These are phyloP conservation scores for Virgularia gustaviana DNA, from an alignment of 92 coral and sea anemone species.

Conservation along the genomic window DNA sequence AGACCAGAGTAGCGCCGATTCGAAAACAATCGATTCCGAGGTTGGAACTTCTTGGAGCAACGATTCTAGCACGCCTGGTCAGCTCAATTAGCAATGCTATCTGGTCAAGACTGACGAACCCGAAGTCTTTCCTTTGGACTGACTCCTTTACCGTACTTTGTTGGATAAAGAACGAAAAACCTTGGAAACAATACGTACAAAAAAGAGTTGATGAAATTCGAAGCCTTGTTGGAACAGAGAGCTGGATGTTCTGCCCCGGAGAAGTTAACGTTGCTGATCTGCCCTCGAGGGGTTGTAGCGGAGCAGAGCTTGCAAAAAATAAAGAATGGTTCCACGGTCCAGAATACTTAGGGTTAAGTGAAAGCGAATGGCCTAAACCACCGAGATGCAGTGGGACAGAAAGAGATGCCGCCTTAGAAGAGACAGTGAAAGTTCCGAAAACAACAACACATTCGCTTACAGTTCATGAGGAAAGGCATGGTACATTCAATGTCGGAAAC, in stretches of 20 bases:
- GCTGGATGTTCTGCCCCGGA: constrained; percentile 5
- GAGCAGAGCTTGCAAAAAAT: not conserved
- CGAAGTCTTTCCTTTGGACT: not conserved
- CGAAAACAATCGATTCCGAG: constrained; percentile 1
- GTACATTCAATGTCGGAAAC: not conserved
- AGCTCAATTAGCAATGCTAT: not conserved
- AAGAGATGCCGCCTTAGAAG: not conserved
- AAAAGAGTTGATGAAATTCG: constrained; percentile 5
- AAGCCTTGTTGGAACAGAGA: not conserved
- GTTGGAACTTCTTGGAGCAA: constrained; percentile 2
- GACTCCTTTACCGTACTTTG: not conserved
- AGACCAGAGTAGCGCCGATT: not conserved
- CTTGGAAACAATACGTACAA: constrained; percentile 2
- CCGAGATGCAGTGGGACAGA: not conserved
- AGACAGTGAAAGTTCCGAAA: not conserved
- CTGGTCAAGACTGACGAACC: not conserved
- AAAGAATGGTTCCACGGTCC: constrained; percentile 5
- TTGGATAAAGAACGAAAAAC: not conserved
- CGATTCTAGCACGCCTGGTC: not conserved
- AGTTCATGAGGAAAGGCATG: not conserved
- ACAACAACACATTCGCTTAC: not conserved
- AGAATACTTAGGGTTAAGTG: not conserved
- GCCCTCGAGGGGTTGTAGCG: not conserved
- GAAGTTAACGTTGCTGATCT: not conserved
- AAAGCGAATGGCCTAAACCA: not conserved